Base-by-base conservation (phyloP, 2,113 vertebrate species). In the Mus spicilegus region DNA sequence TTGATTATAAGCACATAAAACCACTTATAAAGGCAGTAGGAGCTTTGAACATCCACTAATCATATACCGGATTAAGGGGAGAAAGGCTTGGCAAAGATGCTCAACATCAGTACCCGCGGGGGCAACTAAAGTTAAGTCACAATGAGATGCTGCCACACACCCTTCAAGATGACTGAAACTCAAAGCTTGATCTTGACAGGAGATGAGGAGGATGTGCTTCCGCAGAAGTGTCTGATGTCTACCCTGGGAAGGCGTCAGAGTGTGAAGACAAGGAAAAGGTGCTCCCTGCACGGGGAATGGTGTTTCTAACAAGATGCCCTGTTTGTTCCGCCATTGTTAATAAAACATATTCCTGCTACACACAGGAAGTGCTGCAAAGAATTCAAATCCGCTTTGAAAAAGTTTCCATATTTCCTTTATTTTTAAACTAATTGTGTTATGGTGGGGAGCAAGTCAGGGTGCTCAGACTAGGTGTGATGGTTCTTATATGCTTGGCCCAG, bases 161-260 rank as follows among this genome's bases (percentile, higher is more conserved):
- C 5, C n/a, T n/a, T 14, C 36, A 22, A 26, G 24, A 30, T 19
- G 3, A 26, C 3, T 46, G 2, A 7, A 14, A 1, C 46, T n/a
- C n/a, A 5, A 61, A 86, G 10, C 4, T 46, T n/a, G 70, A 65
- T 54, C 61, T 49, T 49, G 2, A 17, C 77, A n/a, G 20, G 10
- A 30, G 72, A 56, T 19, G 11, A 73, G 14, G 30, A n/a, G 6
- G 30, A 14, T 5, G 3, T 0, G 3, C 17, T 54, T 76, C 6
- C 42, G 49, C 58, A 54, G 14, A 54, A 76, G 42, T 19, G 28
- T 26, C 58, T 42, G 49, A 42, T 51, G 5, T 61, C 39, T 90
- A 56, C 54, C 36, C 78, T 42, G 42, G 7, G 65, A 49, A 84
- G 58, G 56, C n/a, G 19, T 56, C 78, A 24, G 7, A 22, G 13